Evolutionary conservation across 2,113 vertebrate genomes (phyloP), one percentile per base, ranked within the genome.

Genomic region (Carassius carassius): DNA sequence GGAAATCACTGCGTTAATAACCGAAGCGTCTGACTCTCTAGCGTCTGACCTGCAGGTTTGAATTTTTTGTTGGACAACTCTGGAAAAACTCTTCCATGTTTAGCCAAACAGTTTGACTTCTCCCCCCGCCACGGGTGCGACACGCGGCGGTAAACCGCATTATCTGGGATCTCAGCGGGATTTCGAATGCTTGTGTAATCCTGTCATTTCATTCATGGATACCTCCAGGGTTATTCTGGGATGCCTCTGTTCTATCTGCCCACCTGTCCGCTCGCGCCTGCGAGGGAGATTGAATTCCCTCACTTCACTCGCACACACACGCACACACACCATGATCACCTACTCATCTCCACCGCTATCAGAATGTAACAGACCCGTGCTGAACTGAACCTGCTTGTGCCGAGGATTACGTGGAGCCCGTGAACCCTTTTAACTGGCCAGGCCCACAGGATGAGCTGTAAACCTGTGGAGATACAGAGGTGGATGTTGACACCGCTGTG

Each of bases 171-270:
- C 93, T 94, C 93, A 89, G 93, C 88, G 89, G 91, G 93, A 92
- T 92, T 93, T 92, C 91, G 93, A 92, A 94, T 92, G 91, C 90
- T 89, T 86, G 90, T 88, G 90, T 94, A 94, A 95, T 94, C 93
- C 92, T 91, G 91, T 94, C 92, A 92, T 94, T 94, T 94, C 92
- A 94, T 94, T 93, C 92, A 92, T 89, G 89, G 92, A 90, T 93
- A 92, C 89, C 86, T 84, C 88, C 72, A 25, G 89, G 92, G 92
- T 92, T 92, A 92, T 90, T 90, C 89, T 75, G 74, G 89, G 89
- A 90, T 44, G 89, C 85, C 85, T 92, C 88, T 58, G 84, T 80
- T 77, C 11, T 91, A 92, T 93, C 91, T 90, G 83, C 88, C 87
- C 76, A 87, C 90, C 92, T 93, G 92, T 93, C 93, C 92, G 88